phyloP scores from a whole-genome alignment of 2,113 vertebrate genomes.

The Dipodomys ordii region DNA sequence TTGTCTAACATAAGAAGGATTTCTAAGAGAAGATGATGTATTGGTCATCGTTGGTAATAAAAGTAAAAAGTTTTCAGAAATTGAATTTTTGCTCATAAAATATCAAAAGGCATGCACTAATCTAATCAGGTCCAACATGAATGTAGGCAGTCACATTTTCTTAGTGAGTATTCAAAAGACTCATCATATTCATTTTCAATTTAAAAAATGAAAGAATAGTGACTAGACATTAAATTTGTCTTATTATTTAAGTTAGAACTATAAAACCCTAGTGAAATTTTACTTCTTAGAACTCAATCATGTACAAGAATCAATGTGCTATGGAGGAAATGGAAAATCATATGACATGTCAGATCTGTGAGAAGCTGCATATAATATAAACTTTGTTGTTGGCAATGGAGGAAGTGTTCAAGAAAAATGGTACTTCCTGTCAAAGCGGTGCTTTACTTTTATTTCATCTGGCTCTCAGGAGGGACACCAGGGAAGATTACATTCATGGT shows the following conservation, averaged over 20 bases:
- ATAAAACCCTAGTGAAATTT: not conserved
- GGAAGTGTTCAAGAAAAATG: not conserved
- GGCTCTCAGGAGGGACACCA: not conserved
- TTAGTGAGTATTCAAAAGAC: not conserved
- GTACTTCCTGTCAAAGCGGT: not conserved
- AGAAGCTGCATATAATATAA: not conserved
- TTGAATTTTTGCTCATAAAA: not conserved
- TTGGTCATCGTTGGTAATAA: not conserved
- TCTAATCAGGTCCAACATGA: not conserved
- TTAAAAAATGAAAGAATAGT: not conserved
- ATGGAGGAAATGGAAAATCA: not conserved
- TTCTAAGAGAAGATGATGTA: not conserved
- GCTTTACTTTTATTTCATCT: not conserved
- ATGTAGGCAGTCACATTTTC: not conserved
- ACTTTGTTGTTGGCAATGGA: not conserved
- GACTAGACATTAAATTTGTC: not conserved
- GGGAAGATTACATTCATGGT: not conserved
- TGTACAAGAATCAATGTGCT: not conserved
- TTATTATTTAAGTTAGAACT: not conserved
- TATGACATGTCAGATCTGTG: not conserved
- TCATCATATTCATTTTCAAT: conserved; percentile 9
- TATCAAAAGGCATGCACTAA: not conserved
- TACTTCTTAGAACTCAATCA: not conserved
- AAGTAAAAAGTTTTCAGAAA: not conserved
- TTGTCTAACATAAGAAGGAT: not conserved